Evolutionary conservation across 1,140 invertebrate genomes (phyloP).

Genomic region (Telenomus remus): DNA sequence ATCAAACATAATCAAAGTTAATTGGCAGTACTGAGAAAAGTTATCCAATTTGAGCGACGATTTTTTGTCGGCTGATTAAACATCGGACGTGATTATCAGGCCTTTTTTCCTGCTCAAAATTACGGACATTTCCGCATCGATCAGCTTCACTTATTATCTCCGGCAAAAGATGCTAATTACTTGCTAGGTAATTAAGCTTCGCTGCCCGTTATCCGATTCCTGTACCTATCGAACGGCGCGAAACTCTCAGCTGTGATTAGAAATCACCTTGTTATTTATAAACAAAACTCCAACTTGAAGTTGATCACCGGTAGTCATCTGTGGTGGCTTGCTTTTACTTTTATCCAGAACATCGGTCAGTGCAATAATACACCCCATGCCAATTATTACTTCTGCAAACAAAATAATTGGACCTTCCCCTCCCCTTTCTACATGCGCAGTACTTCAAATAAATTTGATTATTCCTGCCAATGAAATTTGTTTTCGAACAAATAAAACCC

Average conservation of each 20-base stretch:
- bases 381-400: too few species aligned
- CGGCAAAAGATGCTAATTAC: constrained; percentile 30
- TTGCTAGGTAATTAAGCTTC: constrained; percentile 37
- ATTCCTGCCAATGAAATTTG: too few species aligned
- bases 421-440: too few species aligned
- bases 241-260: constrained; percentile 16
- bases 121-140: constrained; percentile 12
- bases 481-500: too few species aligned
- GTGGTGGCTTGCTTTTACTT: too few species aligned
- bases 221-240: neutral
- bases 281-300: too few species aligned
- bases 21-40: neutral
- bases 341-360: too few species aligned
- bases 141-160: constrained; percentile 17
- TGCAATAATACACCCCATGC: too few species aligned
- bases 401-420: too few species aligned
- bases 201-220: constrained; percentile 24
- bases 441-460: too few species aligned
- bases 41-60: neutral
- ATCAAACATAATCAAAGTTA: neutral
- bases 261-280: neutral
- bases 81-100: constrained; percentile 1
- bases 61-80: constrained; percentile 8
- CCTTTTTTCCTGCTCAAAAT: constrained; percentile 11
- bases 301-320: too few species aligned